Evolutionary conservation across 2,797 vertebrate species (phyloP), one percentile per base, ranked within the genome.

Genomic region (Synaphobranchus kaupii): DNA sequence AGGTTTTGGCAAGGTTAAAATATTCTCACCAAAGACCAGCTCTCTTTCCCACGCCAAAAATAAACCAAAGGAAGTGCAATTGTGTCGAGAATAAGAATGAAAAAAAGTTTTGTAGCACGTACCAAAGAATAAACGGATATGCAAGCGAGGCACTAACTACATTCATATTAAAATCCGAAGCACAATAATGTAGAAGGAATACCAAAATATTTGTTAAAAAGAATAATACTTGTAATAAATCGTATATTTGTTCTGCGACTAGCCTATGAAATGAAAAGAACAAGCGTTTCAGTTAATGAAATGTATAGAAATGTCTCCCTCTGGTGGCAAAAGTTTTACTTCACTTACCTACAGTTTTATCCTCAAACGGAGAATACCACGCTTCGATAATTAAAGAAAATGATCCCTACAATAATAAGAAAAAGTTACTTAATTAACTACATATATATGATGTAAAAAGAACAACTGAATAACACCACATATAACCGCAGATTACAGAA

Each of bases 1-100:
- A 94, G 88, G 93, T 96, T 97, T 98, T 99, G 98, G 98, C 98
- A 98, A 95, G 96, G 94, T 92, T 94, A 93, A 94, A 90, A 95
- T 96, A 97, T 99, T 99, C 98, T 99, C 98, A 98, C 98, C 97
- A 96, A 97, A 96, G 96, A 94, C 95, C 96, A 94, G 95, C 94
- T 96, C 96, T 96, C 97, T 96, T 99, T 99, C 98, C 98, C 98
- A 99, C 98, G 98, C 98, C 98, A 98, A 98, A 99, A 99, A 99
- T 99, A 99, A 98, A 97, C 97, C 92, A 96, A 96, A 98, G 98
- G 98, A 99, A 99, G 98, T 98, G 96, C 98, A 98, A 99, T 99
- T 99, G 98, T 99, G 97, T 98, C 95, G 93, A 96, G 96, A 95
- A 97, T 96, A 97, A 97, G 96, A 97, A 96, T 95, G 94, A 94